These are phyloP conservation scores for Pseudobourletiella spinata DNA, from an alignment of 1,140 invertebrate species.

Conservation along the genomic window DNA sequence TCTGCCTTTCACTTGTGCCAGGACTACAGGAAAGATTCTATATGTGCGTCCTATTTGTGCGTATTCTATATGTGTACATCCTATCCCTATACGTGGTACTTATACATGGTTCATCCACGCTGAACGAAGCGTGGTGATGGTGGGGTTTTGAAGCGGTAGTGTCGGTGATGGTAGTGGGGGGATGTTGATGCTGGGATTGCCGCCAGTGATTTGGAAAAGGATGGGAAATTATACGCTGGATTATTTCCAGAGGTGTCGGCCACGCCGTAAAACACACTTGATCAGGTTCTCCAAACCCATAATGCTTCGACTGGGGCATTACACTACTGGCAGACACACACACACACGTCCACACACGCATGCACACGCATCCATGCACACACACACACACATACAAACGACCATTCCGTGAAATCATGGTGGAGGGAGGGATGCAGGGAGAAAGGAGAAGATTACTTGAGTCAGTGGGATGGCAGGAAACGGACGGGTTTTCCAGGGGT, in stretches of 20 bases:
- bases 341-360: not conserved
- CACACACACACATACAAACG: not conserved
- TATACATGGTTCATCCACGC: no score
- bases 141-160: no score
- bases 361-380: not conserved
- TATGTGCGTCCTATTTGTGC: no score
- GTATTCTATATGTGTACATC: no score
- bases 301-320: no score
- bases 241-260: not conserved
- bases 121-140: no score
- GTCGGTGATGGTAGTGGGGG: not conserved
- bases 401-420: not conserved
- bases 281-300: not conserved
- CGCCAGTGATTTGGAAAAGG: no score
- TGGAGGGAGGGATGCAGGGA: no score
- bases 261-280: not conserved
- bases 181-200: no score
- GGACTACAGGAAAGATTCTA: no score
- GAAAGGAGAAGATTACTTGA: not conserved
- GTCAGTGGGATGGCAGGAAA: slow-evolving; percentile 2
- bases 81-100: no score
- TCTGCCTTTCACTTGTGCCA: no score
- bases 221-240: not conserved
- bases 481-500: not conserved
- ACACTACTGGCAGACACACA: not conserved